Evolutionary conservation across 1,140 invertebrate species (phyloP).

Genomic region (Stegodyphus dumicola): DNA sequence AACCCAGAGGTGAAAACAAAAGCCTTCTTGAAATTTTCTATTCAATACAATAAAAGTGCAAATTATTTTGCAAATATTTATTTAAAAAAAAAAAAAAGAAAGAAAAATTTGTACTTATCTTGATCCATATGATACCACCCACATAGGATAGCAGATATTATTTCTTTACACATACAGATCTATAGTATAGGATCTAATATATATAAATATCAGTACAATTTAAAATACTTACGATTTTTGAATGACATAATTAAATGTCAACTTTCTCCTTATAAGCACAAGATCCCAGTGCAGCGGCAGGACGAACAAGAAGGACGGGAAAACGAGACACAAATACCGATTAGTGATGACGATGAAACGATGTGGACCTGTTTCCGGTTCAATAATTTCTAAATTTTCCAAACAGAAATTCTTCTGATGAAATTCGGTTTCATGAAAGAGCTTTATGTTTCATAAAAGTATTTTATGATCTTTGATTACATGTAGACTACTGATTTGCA

Average conservation of each 20-base stretch:
- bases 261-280: slow-evolving; percentile 32
- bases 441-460: no score
- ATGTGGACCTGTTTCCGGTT: no score
- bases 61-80: background rate
- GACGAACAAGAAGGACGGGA: background rate
- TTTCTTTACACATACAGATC: background rate
- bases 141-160: background rate
- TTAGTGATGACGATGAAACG: no score
- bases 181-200: background rate
- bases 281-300: background rate
- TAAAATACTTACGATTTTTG: slow-evolving; percentile 24
- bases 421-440: no score
- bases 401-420: no score
- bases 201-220: background rate
- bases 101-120: background rate
- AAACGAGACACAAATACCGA: background rate
- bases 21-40: no score
- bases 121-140: background rate
- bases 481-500: no score
- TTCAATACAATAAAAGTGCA: background rate
- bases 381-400: no score
- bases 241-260: slow-evolving; percentile 14
- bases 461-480: no score
- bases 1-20: no score
- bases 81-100: background rate